phyloP scores from a whole-genome alignment of 2,113 vertebrate genomes.

The Collichthys lucidus region DNA sequence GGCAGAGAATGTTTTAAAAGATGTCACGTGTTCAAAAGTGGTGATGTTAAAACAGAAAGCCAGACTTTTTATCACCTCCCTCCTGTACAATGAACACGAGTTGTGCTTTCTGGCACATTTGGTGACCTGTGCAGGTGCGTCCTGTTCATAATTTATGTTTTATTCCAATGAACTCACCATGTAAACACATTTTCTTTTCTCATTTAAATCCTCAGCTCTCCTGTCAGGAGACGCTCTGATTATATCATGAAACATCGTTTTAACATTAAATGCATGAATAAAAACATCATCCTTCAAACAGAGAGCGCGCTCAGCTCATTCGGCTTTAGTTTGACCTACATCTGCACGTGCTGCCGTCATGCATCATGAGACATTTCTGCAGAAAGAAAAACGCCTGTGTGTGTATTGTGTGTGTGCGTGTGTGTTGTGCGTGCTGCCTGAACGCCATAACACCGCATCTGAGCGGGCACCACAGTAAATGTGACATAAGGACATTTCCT shows the following conservation, averaged over 20 bases:
- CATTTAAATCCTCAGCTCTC: neutral
- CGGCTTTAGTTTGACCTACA: constrained; percentile 58
- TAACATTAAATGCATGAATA: neutral
- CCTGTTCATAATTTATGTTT: neutral
- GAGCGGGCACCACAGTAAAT: neutral
- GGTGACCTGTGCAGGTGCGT: neutral
- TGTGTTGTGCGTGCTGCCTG: neutral
- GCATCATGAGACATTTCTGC: neutral
- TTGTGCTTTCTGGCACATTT: neutral
- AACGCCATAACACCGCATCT: neutral
- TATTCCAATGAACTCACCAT: neutral
- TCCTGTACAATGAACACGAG: neutral
- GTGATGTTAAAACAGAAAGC: too few relatives aligned
- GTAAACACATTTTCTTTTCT: too few relatives aligned
- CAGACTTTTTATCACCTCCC: too few relatives aligned
- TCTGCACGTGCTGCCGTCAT: neutral
- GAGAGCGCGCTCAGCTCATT: neutral
- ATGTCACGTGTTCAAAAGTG: neutral
- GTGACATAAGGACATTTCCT: constrained; percentile 37
- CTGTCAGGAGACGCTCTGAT: neutral
- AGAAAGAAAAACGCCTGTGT: neutral
- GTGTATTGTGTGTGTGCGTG: neutral
- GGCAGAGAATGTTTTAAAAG: neutral
- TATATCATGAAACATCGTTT: neutral
- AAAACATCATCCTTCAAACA: neutral